These are phyloP conservation scores for Stegastes partitus DNA, from an alignment of 2,113 vertebrate species.

Conservation along the genomic window DNA sequence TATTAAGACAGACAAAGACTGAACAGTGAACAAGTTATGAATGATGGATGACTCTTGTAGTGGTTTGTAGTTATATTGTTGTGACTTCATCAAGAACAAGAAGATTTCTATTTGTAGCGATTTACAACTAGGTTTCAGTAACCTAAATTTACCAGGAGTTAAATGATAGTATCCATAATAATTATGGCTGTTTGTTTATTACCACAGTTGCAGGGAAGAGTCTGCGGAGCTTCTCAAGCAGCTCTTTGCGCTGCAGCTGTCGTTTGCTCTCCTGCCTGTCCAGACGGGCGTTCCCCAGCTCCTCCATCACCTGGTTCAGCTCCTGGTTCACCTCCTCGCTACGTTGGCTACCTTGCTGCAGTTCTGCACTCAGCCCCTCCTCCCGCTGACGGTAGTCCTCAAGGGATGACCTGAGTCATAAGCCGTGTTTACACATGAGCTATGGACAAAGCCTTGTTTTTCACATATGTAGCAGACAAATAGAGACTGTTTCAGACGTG, in stretches of 20 bases:
- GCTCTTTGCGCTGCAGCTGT: slow-evolving; percentile 88
- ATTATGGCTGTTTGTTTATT: slow-evolving; percentile 51
- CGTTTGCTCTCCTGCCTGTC: slow-evolving; percentile 90
- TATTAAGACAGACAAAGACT: not conserved
- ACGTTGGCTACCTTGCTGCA: slow-evolving; percentile 80
- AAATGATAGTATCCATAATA: too few species aligned
- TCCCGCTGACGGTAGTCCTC: slow-evolving; percentile 85
- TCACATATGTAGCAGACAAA: too few species aligned
- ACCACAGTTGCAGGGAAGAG: slow-evolving; percentile 92
- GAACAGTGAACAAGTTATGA: not conserved
- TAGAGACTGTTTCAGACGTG: too few species aligned
- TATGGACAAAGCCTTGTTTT: too few species aligned
- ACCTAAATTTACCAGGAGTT: too few species aligned
- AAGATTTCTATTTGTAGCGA: too few species aligned
- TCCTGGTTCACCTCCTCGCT: slow-evolving; percentile 88
- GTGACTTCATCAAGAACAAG: too few species aligned
- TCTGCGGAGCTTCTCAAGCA: slow-evolving; percentile 88
- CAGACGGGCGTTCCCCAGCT: slow-evolving; percentile 89
- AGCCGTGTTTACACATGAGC: too few species aligned
- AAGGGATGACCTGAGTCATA: slow-evolving; percentile 82
- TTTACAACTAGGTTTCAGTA: too few species aligned
- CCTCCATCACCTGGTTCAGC: slow-evolving; percentile 82
- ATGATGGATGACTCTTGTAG: not conserved
- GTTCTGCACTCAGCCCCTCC: slow-evolving; percentile 81
- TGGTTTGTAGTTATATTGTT: too few species aligned